Evolutionary conservation across 2,113 vertebrate genomes (phyloP), one percentile per base, ranked within the genome.

Genomic region (Hyaena hyaena): DNA sequence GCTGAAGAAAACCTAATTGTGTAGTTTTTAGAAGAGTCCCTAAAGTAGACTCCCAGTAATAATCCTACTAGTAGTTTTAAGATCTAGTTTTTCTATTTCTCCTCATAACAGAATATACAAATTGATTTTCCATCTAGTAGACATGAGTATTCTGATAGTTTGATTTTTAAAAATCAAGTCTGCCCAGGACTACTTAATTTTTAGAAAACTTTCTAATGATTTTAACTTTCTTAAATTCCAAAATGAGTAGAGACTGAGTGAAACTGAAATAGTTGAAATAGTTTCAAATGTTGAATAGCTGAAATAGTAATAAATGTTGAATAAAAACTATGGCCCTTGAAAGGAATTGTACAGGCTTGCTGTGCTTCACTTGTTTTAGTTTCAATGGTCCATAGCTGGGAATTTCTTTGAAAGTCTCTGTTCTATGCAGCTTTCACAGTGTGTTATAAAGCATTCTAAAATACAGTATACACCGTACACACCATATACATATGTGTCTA

Each of bases 381-480:
- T 28, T 83, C 68, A 71, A 24, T 10, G 28, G 2, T 86, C 2
- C 24, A 5, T 16, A 80, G 98, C 97, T 98, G 98, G 98, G 99
- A 99, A 99, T 99, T 99, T 99, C 97, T 98, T 98, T 97, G 98
- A 99, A 99, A 99, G 98, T 98, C 98, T 98, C 98, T 98, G 97
- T 98, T 98, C 98, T 99, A 98, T 98, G 43, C 28, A 63, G 16
- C 55, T 71, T 39, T 55, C 15, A 19, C 33, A 33, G 31, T 65
- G 43, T 53, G 5, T 10, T 12, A 12, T 17, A n/a, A 21, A 26
- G n/a, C 23, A 39, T 9, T 63, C 21, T 35, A 89, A 89, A 28
- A 73, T 4, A 65, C 0, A 69, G 24, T 1, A 2, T 21, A 74
- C 8, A 48, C 19, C 23, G 8, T 61, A 23, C 21, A 61, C 2